phyloP scores from a whole-genome alignment of 2,113 vertebrate genomes.

The Gambusia affinis region DNA sequence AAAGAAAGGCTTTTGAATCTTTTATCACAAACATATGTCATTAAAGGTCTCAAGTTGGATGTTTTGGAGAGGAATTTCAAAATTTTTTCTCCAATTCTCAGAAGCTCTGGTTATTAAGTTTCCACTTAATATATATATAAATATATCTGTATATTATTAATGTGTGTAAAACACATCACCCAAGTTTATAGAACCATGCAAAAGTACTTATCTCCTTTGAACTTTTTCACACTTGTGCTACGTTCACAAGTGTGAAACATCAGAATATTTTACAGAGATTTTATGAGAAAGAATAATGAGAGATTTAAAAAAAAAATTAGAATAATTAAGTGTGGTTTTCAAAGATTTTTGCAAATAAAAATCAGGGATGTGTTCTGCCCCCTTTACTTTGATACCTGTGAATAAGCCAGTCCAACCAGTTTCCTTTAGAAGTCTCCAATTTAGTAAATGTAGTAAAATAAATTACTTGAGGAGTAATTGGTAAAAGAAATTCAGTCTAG shows the following conservation, averaged over 20 bases:
- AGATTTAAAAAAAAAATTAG: too few relatives aligned
- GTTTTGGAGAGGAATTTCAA: constrained; percentile 13
- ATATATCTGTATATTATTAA: too few relatives aligned
- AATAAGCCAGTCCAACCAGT: neutral
- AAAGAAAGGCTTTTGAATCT: constrained; percentile 43
- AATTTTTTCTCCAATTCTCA: neutral
- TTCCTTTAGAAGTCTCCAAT: neutral
- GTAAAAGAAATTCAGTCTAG: neutral
- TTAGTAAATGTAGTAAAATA: neutral
- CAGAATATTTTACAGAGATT: too few relatives aligned
- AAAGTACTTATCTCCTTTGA: too few relatives aligned
- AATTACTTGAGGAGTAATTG: neutral
- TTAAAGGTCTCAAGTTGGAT: constrained; percentile 13
- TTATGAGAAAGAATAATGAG: too few relatives aligned
- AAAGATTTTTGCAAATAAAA: neutral
- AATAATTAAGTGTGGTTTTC: neutral
- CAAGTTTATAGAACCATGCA: too few relatives aligned
- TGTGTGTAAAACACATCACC: too few relatives aligned
- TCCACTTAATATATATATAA: too few relatives aligned
- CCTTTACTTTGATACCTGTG: neutral
- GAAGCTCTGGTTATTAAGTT: too few relatives aligned
- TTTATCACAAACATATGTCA: constrained; percentile 49
- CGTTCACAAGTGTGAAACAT: too few relatives aligned
- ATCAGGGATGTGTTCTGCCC: neutral
- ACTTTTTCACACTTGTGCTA: too few relatives aligned